These are phyloP conservation scores for Acholoe squamosa DNA, from an alignment of 2,888 invertebrate species.

Conservation along the genomic window DNA sequence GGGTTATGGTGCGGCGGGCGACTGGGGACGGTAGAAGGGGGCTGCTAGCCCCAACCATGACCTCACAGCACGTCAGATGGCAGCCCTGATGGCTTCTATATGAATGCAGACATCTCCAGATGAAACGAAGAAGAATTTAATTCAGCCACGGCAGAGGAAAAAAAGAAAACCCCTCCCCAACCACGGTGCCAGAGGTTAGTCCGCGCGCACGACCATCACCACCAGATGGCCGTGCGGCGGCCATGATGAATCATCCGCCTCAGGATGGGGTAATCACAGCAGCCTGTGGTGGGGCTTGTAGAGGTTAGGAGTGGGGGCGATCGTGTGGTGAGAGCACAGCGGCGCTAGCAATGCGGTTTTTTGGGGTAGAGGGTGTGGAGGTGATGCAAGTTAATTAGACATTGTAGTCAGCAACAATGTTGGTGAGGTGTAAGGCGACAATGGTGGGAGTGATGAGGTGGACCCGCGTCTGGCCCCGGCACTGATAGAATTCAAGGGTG, in stretches of 20 bases:
- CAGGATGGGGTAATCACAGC: constrained; percentile 11
- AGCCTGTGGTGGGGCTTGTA: background rate
- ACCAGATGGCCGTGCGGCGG: constrained; percentile 39
- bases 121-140: constrained; percentile 36
- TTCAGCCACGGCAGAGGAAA: background rate
- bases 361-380: background rate
- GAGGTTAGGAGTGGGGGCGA: constrained; percentile 21
- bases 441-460: background rate
- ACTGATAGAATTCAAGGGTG: constrained; percentile 29
- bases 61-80: background rate
- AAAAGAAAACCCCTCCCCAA: background rate
- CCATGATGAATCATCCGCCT: constrained; percentile 35
- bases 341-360: background rate
- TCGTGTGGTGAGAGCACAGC: background rate
- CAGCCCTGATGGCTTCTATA: constrained; percentile 21
- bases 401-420: constrained; percentile 35
- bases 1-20: background rate
- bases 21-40: background rate
- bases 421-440: background rate
- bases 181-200: constrained; percentile 51
- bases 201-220: constrained; percentile 20
- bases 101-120: constrained; percentile 53
- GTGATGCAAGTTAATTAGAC: constrained; percentile 57
- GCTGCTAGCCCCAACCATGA: background rate
- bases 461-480: background rate